A percentile compares a stretch with the other conserved stretches of the same genome.
These are phyloP conservation scores for Holothuria glaberrima DNA, from an alignment of 35 echinoderm and acorn worm species.

Conservation along the genomic window DNA sequence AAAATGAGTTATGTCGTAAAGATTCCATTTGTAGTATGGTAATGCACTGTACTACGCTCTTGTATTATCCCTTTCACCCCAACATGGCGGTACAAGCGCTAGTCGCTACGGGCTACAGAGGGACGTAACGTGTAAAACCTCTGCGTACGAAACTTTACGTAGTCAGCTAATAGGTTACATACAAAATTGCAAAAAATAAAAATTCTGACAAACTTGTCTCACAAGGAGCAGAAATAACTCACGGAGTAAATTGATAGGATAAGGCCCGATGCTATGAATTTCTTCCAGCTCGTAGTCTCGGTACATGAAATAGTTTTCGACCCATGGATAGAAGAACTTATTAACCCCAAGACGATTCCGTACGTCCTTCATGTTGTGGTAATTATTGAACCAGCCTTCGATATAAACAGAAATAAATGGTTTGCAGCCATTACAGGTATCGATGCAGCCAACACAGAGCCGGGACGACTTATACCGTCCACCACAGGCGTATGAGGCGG, in stretches of 20 bases:
- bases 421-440: background rate
- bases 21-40: too few relatives aligned
- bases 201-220: background rate
- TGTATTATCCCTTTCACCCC: too few relatives aligned
- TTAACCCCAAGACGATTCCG: conserved; percentile 73
- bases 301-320: conserved; percentile 79
- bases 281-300: conserved; percentile 78
- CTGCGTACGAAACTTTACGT: too few relatives aligned
- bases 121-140: too few relatives aligned
- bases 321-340: conserved; percentile 74
- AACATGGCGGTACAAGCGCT: too few relatives aligned
- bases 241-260: conserved; percentile 87
- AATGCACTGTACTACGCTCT: too few relatives aligned
- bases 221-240: background rate
- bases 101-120: too few relatives aligned
- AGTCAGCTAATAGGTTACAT: too few relatives aligned
- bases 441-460: too few relatives aligned
- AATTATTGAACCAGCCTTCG: conserved; percentile 90
- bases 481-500: too few relatives aligned
- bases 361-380: conserved; percentile 85
- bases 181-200: background rate
- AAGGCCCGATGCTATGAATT: conserved; percentile 83
- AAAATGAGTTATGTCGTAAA: too few relatives aligned
- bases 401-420: background rate
- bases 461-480: too few relatives aligned